phyloP scores from a whole-genome alignment of 2,113 vertebrate species.

The Cephalopholis sonnerati region DNA sequence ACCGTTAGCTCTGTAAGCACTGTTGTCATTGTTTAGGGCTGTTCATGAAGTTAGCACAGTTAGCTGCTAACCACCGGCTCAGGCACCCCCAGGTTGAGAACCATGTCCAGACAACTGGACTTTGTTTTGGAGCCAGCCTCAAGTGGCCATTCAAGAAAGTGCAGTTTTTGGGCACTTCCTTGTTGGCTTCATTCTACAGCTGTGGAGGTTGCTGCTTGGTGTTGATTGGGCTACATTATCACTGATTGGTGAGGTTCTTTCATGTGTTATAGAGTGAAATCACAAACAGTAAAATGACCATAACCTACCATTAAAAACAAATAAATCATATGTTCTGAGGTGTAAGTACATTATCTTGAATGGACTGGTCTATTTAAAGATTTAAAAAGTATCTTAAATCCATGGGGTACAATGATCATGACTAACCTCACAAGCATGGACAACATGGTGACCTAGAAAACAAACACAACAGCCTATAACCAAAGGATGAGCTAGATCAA shows the following conservation, averaged over 20 bases:
- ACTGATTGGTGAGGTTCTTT: neutral
- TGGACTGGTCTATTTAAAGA: neutral
- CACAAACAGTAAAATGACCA: neutral
- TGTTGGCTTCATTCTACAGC: too few relatives aligned
- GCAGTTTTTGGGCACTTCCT: too few relatives aligned
- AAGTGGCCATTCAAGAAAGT: too few relatives aligned
- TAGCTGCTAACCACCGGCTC: too few relatives aligned
- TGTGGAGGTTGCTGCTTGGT: neutral
- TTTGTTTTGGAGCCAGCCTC: too few relatives aligned
- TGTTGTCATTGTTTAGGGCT: too few relatives aligned
- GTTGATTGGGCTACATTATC: neutral
- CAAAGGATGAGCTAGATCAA: constrained; percentile 34
- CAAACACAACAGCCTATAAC: neutral
- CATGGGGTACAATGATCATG: neutral
- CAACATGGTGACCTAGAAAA: constrained; percentile 10
- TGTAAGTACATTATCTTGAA: neutral
- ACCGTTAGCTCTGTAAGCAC: too few relatives aligned
- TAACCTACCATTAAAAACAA: too few relatives aligned
- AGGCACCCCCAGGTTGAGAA: too few relatives aligned
- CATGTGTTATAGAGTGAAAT: neutral
- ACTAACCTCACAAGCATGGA: neutral
- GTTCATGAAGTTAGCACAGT: too few relatives aligned
- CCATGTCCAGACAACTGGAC: too few relatives aligned
- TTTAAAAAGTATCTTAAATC: neutral
- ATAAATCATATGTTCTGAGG: neutral